Evolutionary conservation across 2,797 vertebrate genomes (phyloP).

Genomic region (Ciconia nigra): DNA sequence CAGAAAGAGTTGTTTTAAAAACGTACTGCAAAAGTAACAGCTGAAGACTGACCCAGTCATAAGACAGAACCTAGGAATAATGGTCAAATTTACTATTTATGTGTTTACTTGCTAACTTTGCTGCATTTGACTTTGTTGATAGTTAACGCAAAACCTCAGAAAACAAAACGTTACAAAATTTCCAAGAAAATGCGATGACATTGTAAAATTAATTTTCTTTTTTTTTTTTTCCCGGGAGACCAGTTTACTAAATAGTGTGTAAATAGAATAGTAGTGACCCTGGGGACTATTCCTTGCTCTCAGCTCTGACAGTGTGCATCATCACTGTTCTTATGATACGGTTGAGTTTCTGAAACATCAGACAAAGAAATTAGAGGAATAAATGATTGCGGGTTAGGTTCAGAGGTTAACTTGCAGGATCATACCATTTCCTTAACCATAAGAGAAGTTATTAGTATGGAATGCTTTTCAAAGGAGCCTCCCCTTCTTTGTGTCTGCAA

Average conservation of each 20-base stretch:
- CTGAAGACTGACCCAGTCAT: background rate
- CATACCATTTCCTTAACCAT: background rate
- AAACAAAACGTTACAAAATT: background rate
- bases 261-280: background rate
- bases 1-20: background rate
- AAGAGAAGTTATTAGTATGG: background rate
- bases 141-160: background rate
- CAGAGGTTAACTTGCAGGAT: background rate
- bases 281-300: background rate
- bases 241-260: background rate
- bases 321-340: background rate
- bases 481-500: background rate
- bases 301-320: background rate
- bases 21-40: background rate
- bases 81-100: background rate
- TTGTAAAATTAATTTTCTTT: background rate
- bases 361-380: background rate
- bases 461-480: background rate
- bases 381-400: background rate
- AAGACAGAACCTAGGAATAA: background rate
- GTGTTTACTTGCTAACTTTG: background rate
- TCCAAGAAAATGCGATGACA: background rate
- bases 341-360: background rate
- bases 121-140: background rate
- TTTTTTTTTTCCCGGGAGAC: rapidly evolving